These are phyloP conservation scores for Aquatica leii DNA, from an alignment of 2,888 invertebrate species.

Conservation along the genomic window DNA sequence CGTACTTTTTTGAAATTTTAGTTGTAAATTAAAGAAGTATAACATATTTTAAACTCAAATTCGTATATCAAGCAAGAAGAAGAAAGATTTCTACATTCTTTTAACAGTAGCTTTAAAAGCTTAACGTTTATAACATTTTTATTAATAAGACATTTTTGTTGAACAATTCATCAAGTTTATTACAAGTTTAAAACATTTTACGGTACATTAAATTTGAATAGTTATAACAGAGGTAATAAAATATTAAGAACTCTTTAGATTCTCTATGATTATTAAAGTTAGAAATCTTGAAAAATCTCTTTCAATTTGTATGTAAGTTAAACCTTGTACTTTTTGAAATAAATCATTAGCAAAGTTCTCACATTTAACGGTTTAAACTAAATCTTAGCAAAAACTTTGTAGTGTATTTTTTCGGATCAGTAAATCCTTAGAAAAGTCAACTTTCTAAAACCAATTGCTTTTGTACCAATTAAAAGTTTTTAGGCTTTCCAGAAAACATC, in stretches of 20 bases:
- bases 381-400: slow-evolving; percentile 20
- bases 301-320: background rate
- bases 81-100: too few species aligned
- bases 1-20: too few species aligned
- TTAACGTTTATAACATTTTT: slow-evolving; percentile 6
- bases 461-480: slow-evolving; percentile 23
- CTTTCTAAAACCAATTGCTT: slow-evolving; percentile 13
- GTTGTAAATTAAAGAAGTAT: too few species aligned
- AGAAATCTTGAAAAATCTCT: slow-evolving; percentile 3
- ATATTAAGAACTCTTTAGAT: background rate
- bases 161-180: slow-evolving; percentile 14
- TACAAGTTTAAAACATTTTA: slow-evolving; percentile 8
- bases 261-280: background rate
- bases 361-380: slow-evolving; percentile 21
- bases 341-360: slow-evolving; percentile 17
- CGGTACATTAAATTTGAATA: slow-evolving; percentile 7
- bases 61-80: too few species aligned
- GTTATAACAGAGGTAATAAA: slow-evolving; percentile 6
- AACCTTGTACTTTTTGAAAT: background rate
- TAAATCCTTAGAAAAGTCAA: slow-evolving; percentile 19
- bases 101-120: too few species aligned
- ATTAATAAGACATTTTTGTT: slow-evolving; percentile 5
- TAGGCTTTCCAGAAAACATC: background rate
- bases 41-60: too few species aligned
- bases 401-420: slow-evolving; percentile 16